Percentiles rank a stretch among this genome's conserved stretches.
phyloP scores from a whole-genome alignment of 2,113 vertebrate species.

The Thalassarche chlororhynchos region DNA sequence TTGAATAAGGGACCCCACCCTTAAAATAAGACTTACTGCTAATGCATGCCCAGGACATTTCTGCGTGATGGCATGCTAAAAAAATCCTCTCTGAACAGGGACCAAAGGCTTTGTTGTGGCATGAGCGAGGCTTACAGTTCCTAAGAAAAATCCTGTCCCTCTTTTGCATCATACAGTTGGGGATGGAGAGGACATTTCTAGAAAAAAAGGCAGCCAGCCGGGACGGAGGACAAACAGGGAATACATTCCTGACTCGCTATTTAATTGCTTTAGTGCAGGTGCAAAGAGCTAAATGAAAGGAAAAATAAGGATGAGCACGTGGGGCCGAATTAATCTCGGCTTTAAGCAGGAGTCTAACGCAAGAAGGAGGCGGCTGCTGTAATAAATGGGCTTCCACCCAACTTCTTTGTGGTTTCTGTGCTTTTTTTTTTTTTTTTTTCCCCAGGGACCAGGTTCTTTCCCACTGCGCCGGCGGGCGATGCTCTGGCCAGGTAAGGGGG shows the following conservation, averaged over 20 bases:
- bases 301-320: background rate
- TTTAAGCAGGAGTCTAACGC: background rate
- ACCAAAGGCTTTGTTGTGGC: constrained; percentile 37
- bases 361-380: background rate
- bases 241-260: constrained; percentile 19
- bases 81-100: constrained; percentile 22
- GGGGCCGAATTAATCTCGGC: background rate
- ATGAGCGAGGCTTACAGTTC: background rate
- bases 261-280: constrained; percentile 24
- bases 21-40: constrained; percentile 18
- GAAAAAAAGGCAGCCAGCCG: background rate
- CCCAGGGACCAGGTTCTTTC: rapidly evolving
- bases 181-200: constrained; percentile 29
- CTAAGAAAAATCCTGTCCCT: constrained; percentile 15
- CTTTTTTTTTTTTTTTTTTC: background rate
- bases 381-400: background rate
- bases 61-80: constrained; percentile 38
- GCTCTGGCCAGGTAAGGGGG: background rate
- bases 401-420: background rate
- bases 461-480: rapidly evolving
- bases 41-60: constrained; percentile 28
- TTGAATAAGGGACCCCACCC: constrained; percentile 39
- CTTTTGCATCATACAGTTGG: background rate
- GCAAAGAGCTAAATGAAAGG: background rate
- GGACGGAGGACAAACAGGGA: background rate